These are phyloP conservation scores for Bufo gargarizans DNA, from an alignment of 2,113 vertebrate genomes.

Conservation along the genomic window DNA sequence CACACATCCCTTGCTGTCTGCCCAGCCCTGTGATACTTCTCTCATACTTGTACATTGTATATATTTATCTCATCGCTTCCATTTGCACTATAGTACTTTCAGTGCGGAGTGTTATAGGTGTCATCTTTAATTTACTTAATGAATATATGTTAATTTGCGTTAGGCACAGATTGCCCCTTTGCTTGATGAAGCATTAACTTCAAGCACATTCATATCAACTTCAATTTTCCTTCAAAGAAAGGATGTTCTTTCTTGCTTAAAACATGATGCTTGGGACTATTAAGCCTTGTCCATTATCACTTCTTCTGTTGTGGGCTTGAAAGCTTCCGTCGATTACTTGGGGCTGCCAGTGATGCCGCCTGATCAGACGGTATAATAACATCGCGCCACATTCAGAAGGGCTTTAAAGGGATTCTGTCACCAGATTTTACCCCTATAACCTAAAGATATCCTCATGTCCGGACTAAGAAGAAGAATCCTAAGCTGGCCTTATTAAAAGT, in stretches of 20 bases:
- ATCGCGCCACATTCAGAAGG: not conserved
- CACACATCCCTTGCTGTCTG: not conserved
- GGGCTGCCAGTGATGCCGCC: not conserved
- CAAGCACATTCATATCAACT: constrained; percentile 62
- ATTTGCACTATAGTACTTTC: constrained; percentile 58
- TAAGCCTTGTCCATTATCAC: constrained; percentile 25
- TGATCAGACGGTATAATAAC: constrained; percentile 14
- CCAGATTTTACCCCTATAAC: no score
- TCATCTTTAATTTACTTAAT: constrained; percentile 72
- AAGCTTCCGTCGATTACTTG: not conserved
- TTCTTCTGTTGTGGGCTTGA: not conserved
- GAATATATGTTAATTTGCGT: constrained; percentile 67
- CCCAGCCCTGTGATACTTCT: not conserved
- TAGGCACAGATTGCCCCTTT: constrained; percentile 61
- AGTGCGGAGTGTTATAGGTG: constrained; percentile 56
- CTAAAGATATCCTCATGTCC: no score
- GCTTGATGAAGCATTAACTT: constrained; percentile 63
- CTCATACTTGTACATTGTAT: not conserved
- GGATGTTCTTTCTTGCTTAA: constrained; percentile 38
- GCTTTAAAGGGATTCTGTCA: no score
- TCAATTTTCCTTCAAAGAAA: constrained; percentile 66
- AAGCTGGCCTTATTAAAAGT: no score
- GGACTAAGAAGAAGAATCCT: no score
- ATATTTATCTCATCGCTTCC: constrained; percentile 50
- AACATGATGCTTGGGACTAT: constrained; percentile 34